These are phyloP conservation scores for Diglossa brunneiventris DNA, from an alignment of 2,113 vertebrate species.

Conservation along the genomic window DNA sequence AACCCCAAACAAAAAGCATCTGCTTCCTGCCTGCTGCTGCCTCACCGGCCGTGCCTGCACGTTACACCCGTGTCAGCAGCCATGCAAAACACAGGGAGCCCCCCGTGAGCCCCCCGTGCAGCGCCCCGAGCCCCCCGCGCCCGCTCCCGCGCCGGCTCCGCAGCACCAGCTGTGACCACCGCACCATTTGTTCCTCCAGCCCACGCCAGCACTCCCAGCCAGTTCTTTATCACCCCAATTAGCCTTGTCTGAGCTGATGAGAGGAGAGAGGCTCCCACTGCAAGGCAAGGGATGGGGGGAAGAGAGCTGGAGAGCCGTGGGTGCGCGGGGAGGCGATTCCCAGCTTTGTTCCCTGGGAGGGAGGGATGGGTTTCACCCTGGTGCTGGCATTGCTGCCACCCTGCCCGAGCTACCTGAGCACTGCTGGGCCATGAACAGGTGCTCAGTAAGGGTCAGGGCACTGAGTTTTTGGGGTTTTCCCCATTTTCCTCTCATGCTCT, in stretches of 20 bases:
- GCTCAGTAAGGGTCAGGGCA: not conserved
- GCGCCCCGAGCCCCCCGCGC: slow-evolving; percentile 21
- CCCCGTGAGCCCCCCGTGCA: not conserved
- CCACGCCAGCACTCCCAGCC: not conserved
- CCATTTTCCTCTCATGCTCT: not conserved
- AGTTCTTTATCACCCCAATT: slow-evolving; percentile 53
- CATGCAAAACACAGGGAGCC: slow-evolving; percentile 43
- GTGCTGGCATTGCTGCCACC: not conserved
- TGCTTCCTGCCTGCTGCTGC: slow-evolving; percentile 38
- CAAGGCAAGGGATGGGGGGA: not conserved
- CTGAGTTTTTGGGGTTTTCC: not conserved
- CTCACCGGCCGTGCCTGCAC: slow-evolving; percentile 28
- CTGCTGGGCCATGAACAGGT: not conserved
- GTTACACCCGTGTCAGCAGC: slow-evolving; percentile 44
- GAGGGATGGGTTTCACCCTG: too few species aligned
- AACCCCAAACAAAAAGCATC: slow-evolving; percentile 58
- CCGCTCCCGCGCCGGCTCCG: slow-evolving; percentile 30
- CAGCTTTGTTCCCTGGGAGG: not conserved
- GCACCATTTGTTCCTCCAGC: slow-evolving; percentile 49
- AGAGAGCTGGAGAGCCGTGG: not conserved
- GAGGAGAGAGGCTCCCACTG: slow-evolving; percentile 45
- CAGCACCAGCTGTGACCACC: slow-evolving; percentile 44
- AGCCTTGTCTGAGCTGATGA: slow-evolving; percentile 65
- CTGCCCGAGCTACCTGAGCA: too few species aligned
- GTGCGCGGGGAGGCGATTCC: not conserved